Evolutionary conservation across 2,113 vertebrate species (phyloP).

Genomic region (Ochotona curzoniae): DNA sequence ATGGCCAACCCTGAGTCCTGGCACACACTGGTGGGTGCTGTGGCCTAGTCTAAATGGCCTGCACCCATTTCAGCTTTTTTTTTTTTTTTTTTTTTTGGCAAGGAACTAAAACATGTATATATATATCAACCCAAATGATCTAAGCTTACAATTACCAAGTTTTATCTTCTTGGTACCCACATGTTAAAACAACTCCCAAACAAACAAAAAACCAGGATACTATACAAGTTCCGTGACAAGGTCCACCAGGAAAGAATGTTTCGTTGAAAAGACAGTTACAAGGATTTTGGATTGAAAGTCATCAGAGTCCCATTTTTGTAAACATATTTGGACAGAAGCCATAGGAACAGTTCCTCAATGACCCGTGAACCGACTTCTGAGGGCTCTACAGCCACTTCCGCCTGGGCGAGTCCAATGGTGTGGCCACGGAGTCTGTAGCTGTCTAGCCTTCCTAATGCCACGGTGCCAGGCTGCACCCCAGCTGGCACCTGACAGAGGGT

Average conservation of each 20-base stretch:
- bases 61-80: no score
- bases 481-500: slow-evolving; percentile 89
- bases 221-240: not conserved
- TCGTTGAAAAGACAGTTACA: slow-evolving; percentile 56
- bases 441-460: slow-evolving; percentile 89
- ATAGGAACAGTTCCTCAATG: slow-evolving; percentile 8
- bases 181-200: slow-evolving; percentile 31
- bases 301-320: slow-evolving; percentile 66
- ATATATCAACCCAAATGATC: slow-evolving; percentile 35
- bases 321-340: slow-evolving; percentile 67
- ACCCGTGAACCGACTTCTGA: slow-evolving; percentile 79
- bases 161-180: slow-evolving; percentile 43
- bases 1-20: no score
- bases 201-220: slow-evolving; percentile 13
- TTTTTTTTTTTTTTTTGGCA: no score
- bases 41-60: no score
- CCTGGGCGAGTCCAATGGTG: slow-evolving; percentile 91
- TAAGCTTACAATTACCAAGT: slow-evolving; percentile 46
- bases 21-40: no score
- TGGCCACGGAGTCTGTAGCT: slow-evolving; percentile 94
- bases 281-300: slow-evolving; percentile 57
- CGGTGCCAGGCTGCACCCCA: slow-evolving; percentile 88
- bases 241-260: not conserved
- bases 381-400: slow-evolving; percentile 90
- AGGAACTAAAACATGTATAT: slow-evolving; percentile 28